phyloP scores from a whole-genome alignment of 2,113 vertebrate species.

The Oncorhynchus masou region DNA sequence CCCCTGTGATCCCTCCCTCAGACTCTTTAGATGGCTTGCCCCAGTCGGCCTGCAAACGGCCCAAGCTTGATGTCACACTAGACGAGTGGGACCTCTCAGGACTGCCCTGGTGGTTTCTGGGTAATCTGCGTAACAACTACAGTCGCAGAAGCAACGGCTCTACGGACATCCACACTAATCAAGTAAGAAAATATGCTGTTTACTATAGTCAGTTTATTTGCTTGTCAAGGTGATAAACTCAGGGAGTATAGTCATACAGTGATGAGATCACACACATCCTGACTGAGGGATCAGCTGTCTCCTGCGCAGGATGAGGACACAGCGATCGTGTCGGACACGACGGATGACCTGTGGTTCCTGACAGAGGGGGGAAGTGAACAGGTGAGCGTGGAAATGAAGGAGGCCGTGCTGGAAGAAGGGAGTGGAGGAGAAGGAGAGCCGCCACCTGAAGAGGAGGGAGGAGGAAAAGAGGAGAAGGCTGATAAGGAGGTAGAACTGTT shows the following conservation, averaged over 20 bases:
- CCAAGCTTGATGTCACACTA: slow-evolving; percentile 85
- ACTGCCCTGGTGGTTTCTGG: slow-evolving; percentile 98
- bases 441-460: slow-evolving; percentile 55
- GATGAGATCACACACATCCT: slow-evolving; percentile 27
- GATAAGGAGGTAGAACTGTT: slow-evolving; percentile 62
- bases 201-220: neutral
- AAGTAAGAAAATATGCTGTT: slow-evolving; percentile 75
- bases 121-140: slow-evolving; percentile 90
- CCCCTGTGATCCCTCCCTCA: slow-evolving; percentile 24
- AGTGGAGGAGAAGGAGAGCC: slow-evolving; percentile 67
- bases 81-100: slow-evolving; percentile 96
- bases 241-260: neutral
- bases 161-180: slow-evolving; percentile 95
- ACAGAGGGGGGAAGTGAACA: slow-evolving; percentile 86
- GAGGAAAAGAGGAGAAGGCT: slow-evolving; percentile 57
- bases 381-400: slow-evolving; percentile 80
- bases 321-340: slow-evolving; percentile 92
- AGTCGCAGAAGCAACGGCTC: slow-evolving; percentile 89
- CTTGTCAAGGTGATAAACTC: too few relatives aligned
- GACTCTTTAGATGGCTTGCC: slow-evolving; percentile 74
- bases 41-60: slow-evolving; percentile 79
- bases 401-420: slow-evolving; percentile 75
- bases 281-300: slow-evolving; percentile 72
- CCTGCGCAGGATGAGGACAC: slow-evolving; percentile 89
- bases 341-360: slow-evolving; percentile 93